Evolutionary conservation across 1,140 invertebrate species (phyloP), one percentile per base, ranked within the genome.

Genomic region (Cherax destructor): DNA sequence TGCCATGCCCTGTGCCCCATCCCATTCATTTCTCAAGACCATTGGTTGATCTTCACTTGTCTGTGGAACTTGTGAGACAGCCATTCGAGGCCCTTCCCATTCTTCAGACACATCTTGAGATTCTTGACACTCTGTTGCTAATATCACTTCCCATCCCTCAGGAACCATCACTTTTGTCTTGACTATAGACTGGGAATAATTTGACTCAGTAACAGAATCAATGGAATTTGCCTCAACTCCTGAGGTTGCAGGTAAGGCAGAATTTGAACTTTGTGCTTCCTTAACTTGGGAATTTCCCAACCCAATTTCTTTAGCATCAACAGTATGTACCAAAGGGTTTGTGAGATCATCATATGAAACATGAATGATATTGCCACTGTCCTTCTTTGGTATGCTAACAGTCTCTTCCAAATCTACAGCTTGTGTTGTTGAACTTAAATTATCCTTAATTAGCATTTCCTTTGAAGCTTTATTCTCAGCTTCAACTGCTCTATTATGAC

Each of bases 291-390:
- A 69, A 69, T 78, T 49, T 13, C 30, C 52, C 4, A 91, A 13
- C 5, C 76, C 89, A 65, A 50, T 49, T 24, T 91, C 89, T 16
- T 59, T 41, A 52, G 89, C 89, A 91, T 91, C 80, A 4, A 91
- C 89, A 50, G 89, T 91, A 65, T 91, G 89, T 49, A 91, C 76
- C 4, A 91, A 61, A 52, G 89, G 89, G 83, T 91, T 91, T 41
- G 81, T 47, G 9, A 65, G 49, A 56, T 91, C 89, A 61, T 91
- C 83, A 72, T 79, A 91, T n/a, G 89, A 79, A 50, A 91, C 83
- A 65, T 91, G 89, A 65, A 91, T 85, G 24, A 86, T 85, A 69
- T 91, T 65, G 21, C 49, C 61, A 5, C 49, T 61, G 21, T 83
- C 80, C 21, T 80, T 91, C 21, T 61, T 83, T 3, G 89, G 77